These are phyloP conservation scores for Cyaniris semiargus DNA, from an alignment of 2,888 invertebrate genomes.

Conservation along the genomic window DNA sequence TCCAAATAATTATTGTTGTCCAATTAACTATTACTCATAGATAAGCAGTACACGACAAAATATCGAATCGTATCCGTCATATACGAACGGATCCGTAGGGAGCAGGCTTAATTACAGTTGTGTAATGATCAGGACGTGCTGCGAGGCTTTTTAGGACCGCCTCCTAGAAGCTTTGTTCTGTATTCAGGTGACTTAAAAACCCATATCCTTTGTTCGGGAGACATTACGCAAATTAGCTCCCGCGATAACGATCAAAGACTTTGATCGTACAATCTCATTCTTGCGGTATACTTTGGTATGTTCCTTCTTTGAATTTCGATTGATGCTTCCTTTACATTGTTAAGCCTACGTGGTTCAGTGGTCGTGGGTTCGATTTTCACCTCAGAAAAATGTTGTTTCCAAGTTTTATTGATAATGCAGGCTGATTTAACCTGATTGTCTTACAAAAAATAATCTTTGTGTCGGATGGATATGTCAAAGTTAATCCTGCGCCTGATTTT, in stretches of 20 bases:
- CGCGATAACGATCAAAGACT: slow-evolving; percentile 8
- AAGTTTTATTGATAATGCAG: too few relatives aligned
- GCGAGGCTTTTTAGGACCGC: slow-evolving; percentile 30
- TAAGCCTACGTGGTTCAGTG: neutral
- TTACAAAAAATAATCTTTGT: too few relatives aligned
- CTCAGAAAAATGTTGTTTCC: too few relatives aligned
- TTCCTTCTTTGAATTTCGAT: neutral
- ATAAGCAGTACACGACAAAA: neutral
- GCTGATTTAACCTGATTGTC: too few relatives aligned
- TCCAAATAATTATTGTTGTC: too few relatives aligned
- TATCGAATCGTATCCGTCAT: neutral
- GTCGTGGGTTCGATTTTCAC: neutral
- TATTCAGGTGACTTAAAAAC: slow-evolving; percentile 29
- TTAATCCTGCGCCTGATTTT: too few relatives aligned
- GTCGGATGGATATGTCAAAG: too few relatives aligned
- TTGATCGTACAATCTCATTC: neutral
- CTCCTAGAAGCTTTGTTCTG: slow-evolving; percentile 11
- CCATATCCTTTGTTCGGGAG: slow-evolving; percentile 26
- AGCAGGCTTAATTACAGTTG: slow-evolving; percentile 27
- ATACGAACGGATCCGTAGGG: neutral
- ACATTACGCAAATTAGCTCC: slow-evolving; percentile 21
- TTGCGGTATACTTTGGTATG: neutral
- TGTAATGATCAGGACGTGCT: slow-evolving; percentile 34
- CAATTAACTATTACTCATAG: too few relatives aligned
- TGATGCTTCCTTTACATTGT: neutral